Evolutionary conservation across 2,113 vertebrate genomes (phyloP).

Genomic region (Hyperopisus bebe): DNA sequence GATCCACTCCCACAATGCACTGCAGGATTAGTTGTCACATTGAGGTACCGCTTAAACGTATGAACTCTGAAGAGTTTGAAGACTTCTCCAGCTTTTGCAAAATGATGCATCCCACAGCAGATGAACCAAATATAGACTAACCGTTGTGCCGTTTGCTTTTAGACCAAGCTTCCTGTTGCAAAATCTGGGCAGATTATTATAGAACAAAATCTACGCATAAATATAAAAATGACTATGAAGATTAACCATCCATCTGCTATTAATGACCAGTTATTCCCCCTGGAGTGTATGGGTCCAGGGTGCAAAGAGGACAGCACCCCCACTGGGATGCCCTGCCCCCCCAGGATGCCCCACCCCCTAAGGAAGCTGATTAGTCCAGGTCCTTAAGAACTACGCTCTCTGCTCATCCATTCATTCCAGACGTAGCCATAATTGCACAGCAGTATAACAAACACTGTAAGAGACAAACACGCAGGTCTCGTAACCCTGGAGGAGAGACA

Average conservation of each 20-base stretch:
- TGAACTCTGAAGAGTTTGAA: not conserved
- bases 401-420: not conserved
- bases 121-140: not conserved
- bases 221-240: not conserved
- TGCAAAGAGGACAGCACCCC: not conserved
- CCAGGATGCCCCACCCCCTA: too few relatives aligned
- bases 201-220: not conserved
- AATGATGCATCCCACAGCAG: not conserved
- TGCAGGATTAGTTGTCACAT: slow-evolving; percentile 5
- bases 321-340: not conserved
- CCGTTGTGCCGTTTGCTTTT: not conserved
- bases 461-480: not conserved
- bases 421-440: not conserved
- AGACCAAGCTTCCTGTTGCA: not conserved
- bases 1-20: not conserved
- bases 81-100: not conserved
- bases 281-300: not conserved
- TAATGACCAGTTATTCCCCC: not conserved
- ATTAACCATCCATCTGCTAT: not conserved
- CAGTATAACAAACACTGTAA: not conserved
- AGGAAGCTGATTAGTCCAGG: too few relatives aligned
- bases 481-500: not conserved
- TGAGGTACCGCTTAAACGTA: not conserved
- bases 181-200: not conserved
- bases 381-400: not conserved